These are phyloP conservation scores for Alouatta palliata DNA, from an alignment of 2,113 vertebrate genomes.

Conservation along the genomic window DNA sequence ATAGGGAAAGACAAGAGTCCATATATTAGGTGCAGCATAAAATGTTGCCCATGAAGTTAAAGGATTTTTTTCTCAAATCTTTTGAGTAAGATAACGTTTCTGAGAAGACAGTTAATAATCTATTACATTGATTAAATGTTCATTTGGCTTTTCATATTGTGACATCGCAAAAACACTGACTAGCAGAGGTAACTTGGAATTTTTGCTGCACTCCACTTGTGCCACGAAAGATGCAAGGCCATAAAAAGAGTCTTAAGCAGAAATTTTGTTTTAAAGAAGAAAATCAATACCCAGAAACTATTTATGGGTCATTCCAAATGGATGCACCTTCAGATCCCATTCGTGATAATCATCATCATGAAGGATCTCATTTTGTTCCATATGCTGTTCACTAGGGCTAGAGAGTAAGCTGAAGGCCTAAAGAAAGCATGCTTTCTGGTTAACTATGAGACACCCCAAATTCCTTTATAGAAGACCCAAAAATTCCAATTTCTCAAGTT, in stretches of 20 bases:
- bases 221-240: not conserved
- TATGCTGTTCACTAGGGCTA: not conserved
- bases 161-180: not conserved
- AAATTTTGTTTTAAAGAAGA: not conserved
- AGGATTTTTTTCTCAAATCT: not conserved
- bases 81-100: not conserved
- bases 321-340: not conserved
- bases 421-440: not conserved
- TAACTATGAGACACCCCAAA: not conserved
- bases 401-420: not conserved
- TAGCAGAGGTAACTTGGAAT: not conserved
- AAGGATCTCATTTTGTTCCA: not conserved
- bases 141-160: not conserved
- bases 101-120: not conserved
- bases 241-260: not conserved
- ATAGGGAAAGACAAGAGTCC: not conserved
- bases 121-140: not conserved
- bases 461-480: not conserved
- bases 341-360: fast-evolving
- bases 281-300: not conserved
- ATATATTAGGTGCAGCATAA: not conserved
- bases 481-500: not conserved
- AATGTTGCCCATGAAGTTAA: not conserved
- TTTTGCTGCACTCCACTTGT: not conserved
- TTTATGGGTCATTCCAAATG: not conserved